These are phyloP conservation scores for Lineus longissimus DNA, from an alignment of 1,140 invertebrate species.

Conservation along the genomic window DNA sequence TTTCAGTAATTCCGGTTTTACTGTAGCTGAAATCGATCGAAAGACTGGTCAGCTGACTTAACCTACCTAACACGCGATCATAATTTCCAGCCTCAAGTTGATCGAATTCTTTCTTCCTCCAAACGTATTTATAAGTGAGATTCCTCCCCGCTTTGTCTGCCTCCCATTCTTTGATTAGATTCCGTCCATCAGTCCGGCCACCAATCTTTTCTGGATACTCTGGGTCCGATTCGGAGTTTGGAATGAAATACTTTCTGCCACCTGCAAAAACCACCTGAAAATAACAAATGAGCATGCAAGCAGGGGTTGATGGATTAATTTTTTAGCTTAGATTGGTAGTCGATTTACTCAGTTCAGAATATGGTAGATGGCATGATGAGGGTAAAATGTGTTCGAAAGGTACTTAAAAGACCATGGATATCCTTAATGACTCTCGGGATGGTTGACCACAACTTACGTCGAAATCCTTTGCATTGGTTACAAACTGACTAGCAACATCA, in stretches of 20 bases:
- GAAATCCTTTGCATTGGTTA: constrained; percentile 28
- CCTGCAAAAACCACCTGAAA: constrained; percentile 41
- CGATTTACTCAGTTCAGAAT: too few species aligned
- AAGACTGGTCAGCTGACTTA: neutral
- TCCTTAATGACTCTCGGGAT: neutral
- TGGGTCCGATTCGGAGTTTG: constrained; percentile 27
- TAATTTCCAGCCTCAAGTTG: constrained; percentile 60
- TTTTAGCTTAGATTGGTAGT: too few species aligned
- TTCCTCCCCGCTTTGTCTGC: constrained; percentile 26
- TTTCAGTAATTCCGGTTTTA: too few species aligned
- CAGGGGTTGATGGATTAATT: too few species aligned
- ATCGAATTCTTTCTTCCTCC: constrained; percentile 42
- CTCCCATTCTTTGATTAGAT: constrained; percentile 40
- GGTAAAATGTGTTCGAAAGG: too few species aligned
- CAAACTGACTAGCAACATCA: constrained; percentile 54
- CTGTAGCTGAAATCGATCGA: too few species aligned
- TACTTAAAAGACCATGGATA: too few species aligned
- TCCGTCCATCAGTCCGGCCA: constrained; percentile 26
- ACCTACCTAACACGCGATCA: constrained; percentile 45
- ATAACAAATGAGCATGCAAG: neutral
- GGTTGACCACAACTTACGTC: neutral
- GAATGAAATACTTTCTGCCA: constrained; percentile 29
- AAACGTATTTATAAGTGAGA: constrained; percentile 53
- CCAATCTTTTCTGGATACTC: constrained; percentile 23
- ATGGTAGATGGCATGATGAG: too few species aligned